Percentiles rank a stretch among this genome's conserved stretches.
Evolutionary conservation across 2,888 invertebrate genomes (phyloP).

Genomic region (Agrilus mali): DNA sequence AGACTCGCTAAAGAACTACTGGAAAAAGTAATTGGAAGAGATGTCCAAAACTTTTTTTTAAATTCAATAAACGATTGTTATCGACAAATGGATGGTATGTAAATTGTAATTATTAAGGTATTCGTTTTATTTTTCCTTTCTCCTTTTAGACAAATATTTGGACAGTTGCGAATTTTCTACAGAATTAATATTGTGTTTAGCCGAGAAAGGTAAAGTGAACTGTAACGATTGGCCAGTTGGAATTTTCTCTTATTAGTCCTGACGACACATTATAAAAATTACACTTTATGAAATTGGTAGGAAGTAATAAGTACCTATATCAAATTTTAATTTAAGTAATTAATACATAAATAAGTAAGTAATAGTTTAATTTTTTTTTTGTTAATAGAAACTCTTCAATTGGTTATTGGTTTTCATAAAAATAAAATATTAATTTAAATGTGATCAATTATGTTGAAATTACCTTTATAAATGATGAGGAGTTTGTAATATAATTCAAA

Average conservation of each 20-base stretch:
- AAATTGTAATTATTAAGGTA: slow-evolving; percentile 16
- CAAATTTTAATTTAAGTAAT: no score
- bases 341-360: no score
- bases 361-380: no score
- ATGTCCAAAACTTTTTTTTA: slow-evolving; percentile 53
- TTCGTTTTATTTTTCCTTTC: background rate
- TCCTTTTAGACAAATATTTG: slow-evolving; percentile 37
- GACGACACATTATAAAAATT: background rate
- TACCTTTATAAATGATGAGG: background rate
- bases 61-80: slow-evolving; percentile 63
- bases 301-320: background rate
- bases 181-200: slow-evolving; percentile 51
- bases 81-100: slow-evolving; percentile 39
- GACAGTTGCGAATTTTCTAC: slow-evolving; percentile 56
- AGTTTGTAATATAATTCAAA: background rate
- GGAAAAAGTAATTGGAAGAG: slow-evolving; percentile 48
- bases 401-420: background rate
- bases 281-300: background rate
- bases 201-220: slow-evolving; percentile 57
- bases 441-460: background rate
- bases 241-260: slow-evolving; percentile 30
- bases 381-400: background rate
- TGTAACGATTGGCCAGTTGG: slow-evolving; percentile 63
- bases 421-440: background rate
- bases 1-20: slow-evolving; percentile 48